phyloP scores from a whole-genome alignment of 1,140 invertebrate species.

The Drosophila lini region DNA sequence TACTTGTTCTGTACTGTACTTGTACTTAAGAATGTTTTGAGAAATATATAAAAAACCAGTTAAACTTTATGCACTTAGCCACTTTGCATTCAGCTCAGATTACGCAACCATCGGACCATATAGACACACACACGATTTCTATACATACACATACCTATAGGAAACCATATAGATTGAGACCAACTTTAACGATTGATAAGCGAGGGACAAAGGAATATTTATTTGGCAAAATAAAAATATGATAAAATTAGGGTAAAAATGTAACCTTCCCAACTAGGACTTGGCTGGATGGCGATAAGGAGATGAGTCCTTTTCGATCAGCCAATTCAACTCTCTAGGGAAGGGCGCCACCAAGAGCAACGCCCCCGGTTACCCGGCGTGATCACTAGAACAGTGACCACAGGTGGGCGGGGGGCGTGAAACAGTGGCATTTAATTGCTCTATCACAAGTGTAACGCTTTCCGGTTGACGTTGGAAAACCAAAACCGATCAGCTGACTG shows the following conservation, averaged over 20 bases:
- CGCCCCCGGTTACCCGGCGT: slow-evolving; percentile 61
- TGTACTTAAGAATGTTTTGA: neutral
- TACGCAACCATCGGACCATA: slow-evolving; percentile 54
- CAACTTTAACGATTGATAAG: slow-evolving; percentile 40
- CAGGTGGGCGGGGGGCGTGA: slow-evolving; percentile 63
- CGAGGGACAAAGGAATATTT: neutral
- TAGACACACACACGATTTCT: slow-evolving; percentile 1
- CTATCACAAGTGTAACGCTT: slow-evolving; percentile 84
- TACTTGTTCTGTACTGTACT: neutral
- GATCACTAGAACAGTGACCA: slow-evolving; percentile 79
- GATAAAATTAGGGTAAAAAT: slow-evolving; percentile 28
- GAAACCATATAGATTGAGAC: slow-evolving; percentile 37
- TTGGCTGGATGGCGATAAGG: slow-evolving; percentile 26
- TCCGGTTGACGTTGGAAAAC: slow-evolving; percentile 54
- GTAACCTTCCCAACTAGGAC: slow-evolving; percentile 83
- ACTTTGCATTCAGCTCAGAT: slow-evolving; percentile 51
- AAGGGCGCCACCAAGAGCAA: slow-evolving; percentile 59
- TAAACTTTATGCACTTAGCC: slow-evolving; percentile 44
- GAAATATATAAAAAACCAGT: slow-evolving; percentile 33
- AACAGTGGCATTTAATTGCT: slow-evolving; percentile 67
- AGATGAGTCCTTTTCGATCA: slow-evolving; percentile 9
- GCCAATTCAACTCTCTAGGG: slow-evolving; percentile 81
- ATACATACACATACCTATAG: neutral
- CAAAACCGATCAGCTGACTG: slow-evolving; percentile 79
- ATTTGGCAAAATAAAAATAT: slow-evolving; percentile 1